phyloP scores from a whole-genome alignment of 2,888 invertebrate species.

The Nysson spinosus region DNA sequence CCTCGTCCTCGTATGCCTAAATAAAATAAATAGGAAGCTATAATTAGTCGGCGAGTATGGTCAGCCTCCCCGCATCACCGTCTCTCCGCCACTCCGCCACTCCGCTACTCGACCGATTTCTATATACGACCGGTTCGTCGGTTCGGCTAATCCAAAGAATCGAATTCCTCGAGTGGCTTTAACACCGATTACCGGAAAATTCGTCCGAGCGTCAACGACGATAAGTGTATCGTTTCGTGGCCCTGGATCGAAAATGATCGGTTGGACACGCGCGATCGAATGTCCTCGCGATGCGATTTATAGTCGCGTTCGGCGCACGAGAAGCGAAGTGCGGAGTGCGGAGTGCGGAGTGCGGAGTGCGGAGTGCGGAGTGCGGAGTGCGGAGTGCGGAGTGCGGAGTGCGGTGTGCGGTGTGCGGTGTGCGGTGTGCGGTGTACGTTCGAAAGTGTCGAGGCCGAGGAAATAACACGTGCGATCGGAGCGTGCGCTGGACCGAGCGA shows the following conservation, averaged over 20 bases:
- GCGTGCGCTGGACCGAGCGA: conserved; percentile 56
- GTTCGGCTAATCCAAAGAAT: conserved; percentile 39
- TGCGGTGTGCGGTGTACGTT: conserved; percentile 36
- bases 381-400: too few species aligned
- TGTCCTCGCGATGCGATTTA: conserved; percentile 55
- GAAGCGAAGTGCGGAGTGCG: too few species aligned
- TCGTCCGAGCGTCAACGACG: not conserved
- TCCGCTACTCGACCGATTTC: conserved; percentile 50
- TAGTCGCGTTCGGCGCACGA: conserved; percentile 52
- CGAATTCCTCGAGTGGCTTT: conserved; percentile 36
- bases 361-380: too few species aligned
- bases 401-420: too few species aligned
- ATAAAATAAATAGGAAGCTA: conserved; percentile 77
- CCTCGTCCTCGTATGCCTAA: conserved; percentile 65
- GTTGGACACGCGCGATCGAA: conserved; percentile 43
- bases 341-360: too few species aligned
- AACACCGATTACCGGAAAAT: conserved; percentile 29
- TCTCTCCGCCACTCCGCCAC: conserved; percentile 49
- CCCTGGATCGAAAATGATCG: conserved; percentile 5
- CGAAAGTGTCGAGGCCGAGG: conserved; percentile 50
- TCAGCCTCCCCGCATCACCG: too few species aligned
- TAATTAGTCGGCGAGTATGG: conserved; percentile 72
- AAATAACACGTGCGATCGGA: conserved; percentile 59
- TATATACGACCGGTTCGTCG: conserved; percentile 54
- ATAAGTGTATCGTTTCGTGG: not conserved